Evolutionary conservation across 2,113 vertebrate genomes (phyloP), one percentile per base, ranked within the genome.

Genomic region (Heterochromis multidens): DNA sequence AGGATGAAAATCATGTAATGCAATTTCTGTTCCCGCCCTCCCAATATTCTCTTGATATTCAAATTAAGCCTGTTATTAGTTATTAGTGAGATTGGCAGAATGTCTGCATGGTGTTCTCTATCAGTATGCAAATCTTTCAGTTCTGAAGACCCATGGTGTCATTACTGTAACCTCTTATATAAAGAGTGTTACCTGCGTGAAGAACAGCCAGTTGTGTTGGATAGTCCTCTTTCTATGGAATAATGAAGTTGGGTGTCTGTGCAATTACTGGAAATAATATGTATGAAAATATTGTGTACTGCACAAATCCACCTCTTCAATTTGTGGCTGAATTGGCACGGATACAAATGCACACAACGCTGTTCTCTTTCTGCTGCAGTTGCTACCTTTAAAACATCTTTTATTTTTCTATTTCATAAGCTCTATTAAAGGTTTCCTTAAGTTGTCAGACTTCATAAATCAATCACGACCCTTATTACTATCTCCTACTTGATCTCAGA

Each of bases 121-220:
- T 93, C 92, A 94, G 85, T 94, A 94, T 95, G 94, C 89, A 91
- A 95, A 96, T 94, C 63, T 82, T 43, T n/a, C n/a, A 35, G 81
- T 91, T 94, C 81, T 85, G 78, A 89, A 83, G 72, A 88, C 67
- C 87, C 56, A 31, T 25, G n/a, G 76, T 89, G 87, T 81, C 80
- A 92, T 91, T 92, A 90, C 84, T 81, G 83, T 91, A 83, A 85
- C 88, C 88, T 93, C 59, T 91, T 82, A 82, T 85, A 83, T 90
- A 90, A 91, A 87, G 90, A 82, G 78, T 37, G 81, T 29, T 82
- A 89, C 80, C 77, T 86, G 60, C 63, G 54, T 82, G 83, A 91
- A 76, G 72, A 87, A 77, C 81, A 72, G 31, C 49, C 52, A 77
- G 49, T 82, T 85, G 77, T 86, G 81, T 83, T 78, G 61, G 72